Conservation (phyloP, 2,797 vertebrate genomes). For the Sebastes trivittatus region DNA sequence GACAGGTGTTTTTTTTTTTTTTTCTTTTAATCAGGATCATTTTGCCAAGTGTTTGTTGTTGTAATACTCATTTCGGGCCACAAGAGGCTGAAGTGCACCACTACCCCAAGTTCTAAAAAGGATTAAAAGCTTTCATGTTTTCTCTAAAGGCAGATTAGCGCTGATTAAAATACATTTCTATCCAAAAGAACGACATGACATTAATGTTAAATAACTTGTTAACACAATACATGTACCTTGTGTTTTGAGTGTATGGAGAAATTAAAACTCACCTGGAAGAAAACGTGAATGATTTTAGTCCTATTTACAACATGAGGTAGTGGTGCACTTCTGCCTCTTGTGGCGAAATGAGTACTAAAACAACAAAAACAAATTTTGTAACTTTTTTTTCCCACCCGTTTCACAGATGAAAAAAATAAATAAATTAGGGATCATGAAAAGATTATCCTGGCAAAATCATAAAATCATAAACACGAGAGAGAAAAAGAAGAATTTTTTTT, state of each 20-base stretch:
- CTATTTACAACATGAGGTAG: too few relatives aligned
- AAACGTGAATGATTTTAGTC: too few relatives aligned
- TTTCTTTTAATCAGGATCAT: background rate
- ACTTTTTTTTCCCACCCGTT: too few relatives aligned
- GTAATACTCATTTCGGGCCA: background rate
- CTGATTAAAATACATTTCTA: too few relatives aligned
- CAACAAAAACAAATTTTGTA: background rate
- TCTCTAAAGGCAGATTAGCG: too few relatives aligned
- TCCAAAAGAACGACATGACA: too few relatives aligned
- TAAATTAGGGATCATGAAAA: rapidly evolving
- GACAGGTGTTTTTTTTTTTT: too few relatives aligned
- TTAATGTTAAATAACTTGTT: background rate
- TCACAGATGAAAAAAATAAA: background rate
- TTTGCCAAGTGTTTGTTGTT: rapidly evolving
- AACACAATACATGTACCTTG: rapidly evolving
- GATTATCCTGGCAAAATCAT: background rate
- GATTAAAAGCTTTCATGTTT: background rate
- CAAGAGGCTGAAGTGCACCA: background rate
- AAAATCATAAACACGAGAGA: background rate
- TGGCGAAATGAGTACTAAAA: too few relatives aligned
- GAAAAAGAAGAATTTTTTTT: too few relatives aligned
- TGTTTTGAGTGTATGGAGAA: background rate
- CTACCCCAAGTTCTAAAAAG: background rate
- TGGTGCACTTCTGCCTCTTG: too few relatives aligned
- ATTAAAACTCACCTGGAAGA: background rate